These are phyloP conservation scores for Ridgeia piscesae DNA, from an alignment of 1,140 invertebrate species.

Conservation along the genomic window DNA sequence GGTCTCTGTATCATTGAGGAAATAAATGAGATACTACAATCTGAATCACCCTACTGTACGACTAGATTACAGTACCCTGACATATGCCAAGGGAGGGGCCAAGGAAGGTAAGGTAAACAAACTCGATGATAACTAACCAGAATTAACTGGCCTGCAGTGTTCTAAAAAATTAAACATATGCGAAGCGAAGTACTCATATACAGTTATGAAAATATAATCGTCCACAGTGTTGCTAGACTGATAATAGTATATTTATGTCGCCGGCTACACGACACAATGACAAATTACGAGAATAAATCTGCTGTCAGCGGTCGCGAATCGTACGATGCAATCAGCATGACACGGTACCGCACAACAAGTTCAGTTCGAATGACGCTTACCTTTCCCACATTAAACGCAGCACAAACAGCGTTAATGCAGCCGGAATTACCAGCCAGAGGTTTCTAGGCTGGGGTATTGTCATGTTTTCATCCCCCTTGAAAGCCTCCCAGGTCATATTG, in stretches of 20 bases:
- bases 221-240: neutral
- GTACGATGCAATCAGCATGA: neutral
- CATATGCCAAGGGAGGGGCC: no score
- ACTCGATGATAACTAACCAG: neutral
- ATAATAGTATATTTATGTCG: neutral
- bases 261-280: neutral
- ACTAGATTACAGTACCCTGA: no score
- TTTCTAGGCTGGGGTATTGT: constrained; percentile 23
- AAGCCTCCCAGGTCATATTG: constrained; percentile 26
- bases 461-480: constrained; percentile 24
- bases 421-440: constrained; percentile 28
- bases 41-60: no score
- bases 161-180: neutral
- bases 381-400: constrained; percentile 28
- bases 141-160: neutral
- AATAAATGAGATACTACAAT: neutral
- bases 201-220: neutral
- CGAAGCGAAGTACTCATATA: neutral
- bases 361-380: constrained; percentile 18
- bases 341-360: neutral
- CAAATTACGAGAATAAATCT: neutral
- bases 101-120: neutral
- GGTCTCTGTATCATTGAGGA: neutral
- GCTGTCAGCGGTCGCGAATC: neutral
- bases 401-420: constrained; percentile 27